Conservation (phyloP, 2,888 invertebrate genomes). For the Pollenia griseotomentosa region DNA sequence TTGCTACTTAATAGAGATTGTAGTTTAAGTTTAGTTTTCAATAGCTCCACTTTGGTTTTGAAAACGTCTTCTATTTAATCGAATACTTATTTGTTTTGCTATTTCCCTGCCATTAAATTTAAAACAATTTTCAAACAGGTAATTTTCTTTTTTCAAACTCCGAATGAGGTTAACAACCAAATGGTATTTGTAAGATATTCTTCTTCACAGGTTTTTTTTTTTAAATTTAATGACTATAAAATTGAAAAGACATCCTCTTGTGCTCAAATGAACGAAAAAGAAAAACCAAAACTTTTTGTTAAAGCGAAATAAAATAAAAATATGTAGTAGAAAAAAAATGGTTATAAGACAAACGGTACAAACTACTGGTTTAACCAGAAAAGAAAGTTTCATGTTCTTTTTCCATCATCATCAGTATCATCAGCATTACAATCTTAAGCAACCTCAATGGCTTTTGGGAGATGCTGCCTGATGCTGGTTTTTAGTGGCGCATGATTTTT, state of each 20-base stretch:
- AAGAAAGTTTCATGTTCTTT: slow-evolving; percentile 66
- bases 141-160: slow-evolving; percentile 21
- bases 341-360: slow-evolving; percentile 59
- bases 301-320: slow-evolving; percentile 1
- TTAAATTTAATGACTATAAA: slow-evolving; percentile 30
- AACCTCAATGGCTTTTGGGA: slow-evolving; percentile 58
- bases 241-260: slow-evolving; percentile 62
- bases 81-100: neutral
- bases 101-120: slow-evolving; percentile 21
- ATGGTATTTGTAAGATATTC: slow-evolving; percentile 69
- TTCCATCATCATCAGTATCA: slow-evolving; percentile 6
- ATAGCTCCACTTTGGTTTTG: slow-evolving; percentile 10
- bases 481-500: slow-evolving; percentile 1
- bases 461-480: slow-evolving; percentile 26
- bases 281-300: slow-evolving; percentile 4
- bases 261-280: neutral
- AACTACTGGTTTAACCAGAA: slow-evolving; percentile 72
- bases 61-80: slow-evolving; percentile 30
- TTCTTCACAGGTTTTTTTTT: slow-evolving; percentile 31
- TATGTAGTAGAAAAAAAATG: neutral
- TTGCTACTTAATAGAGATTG: slow-evolving; percentile 39
- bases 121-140: slow-evolving; percentile 70
- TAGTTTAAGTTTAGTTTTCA: slow-evolving; percentile 21
- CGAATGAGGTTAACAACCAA: slow-evolving; percentile 68
- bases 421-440: slow-evolving; percentile 18